Evolutionary conservation across 2,888 invertebrate species (phyloP).

Genomic region (Caenorhabditis becei): DNA sequence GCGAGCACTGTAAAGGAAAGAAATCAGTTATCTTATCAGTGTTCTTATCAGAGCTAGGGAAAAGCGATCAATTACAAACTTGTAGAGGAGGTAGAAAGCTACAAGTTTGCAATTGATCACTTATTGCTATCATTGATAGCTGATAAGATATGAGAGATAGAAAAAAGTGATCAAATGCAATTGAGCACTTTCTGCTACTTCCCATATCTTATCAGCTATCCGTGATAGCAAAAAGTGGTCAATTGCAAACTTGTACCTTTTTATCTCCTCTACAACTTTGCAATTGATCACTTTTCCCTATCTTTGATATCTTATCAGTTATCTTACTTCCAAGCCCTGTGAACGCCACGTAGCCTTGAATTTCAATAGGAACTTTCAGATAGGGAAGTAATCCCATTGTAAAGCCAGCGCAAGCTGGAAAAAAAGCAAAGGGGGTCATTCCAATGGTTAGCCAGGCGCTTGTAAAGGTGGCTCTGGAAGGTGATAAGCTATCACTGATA

Average conservation of each 20-base stretch:
- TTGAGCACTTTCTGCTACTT: too few relatives aligned
- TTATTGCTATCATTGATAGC: too few relatives aligned
- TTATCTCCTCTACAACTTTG: background rate
- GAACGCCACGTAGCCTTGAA: slow-evolving; percentile 35
- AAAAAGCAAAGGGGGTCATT: slow-evolving; percentile 31
- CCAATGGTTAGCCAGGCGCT: slow-evolving; percentile 19
- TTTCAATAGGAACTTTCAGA: slow-evolving; percentile 19
- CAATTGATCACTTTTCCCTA: background rate
- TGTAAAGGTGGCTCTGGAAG: slow-evolving; percentile 30
- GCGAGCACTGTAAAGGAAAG: slow-evolving; percentile 29
- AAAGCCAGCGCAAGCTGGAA: slow-evolving; percentile 42
- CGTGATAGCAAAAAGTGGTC: background rate
- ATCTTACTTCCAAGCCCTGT: slow-evolving; percentile 33
- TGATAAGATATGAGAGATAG: too few relatives aligned
- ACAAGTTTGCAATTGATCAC: too few relatives aligned
- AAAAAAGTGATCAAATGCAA: too few relatives aligned
- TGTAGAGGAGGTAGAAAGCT: too few relatives aligned
- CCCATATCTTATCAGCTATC: too few relatives aligned
- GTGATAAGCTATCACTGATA: too few relatives aligned
- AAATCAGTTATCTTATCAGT: background rate
- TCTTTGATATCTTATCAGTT: background rate
- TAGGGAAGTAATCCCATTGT: slow-evolving; percentile 25
- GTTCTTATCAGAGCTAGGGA: background rate
- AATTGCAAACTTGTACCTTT: background rate
- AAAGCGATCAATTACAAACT: too few relatives aligned